Evolutionary conservation across 2,888 invertebrate genomes (phyloP).

Genomic region (Pseudococcus longispinus): DNA sequence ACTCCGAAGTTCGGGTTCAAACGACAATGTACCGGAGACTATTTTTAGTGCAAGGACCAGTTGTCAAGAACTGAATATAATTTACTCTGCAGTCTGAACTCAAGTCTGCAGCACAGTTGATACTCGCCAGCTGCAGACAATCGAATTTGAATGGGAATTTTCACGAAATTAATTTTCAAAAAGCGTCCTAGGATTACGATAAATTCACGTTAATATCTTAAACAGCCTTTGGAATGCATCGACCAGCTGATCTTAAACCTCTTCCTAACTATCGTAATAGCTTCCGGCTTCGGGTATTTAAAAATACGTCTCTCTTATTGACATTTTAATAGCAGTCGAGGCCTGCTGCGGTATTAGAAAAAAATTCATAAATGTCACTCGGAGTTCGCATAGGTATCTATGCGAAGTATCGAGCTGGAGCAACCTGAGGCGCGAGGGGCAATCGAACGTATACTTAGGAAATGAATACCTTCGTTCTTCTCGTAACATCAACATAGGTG

Average conservation of each 20-base stretch:
- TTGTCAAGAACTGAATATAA: not conserved
- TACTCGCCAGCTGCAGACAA: not conserved
- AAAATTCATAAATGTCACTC: not conserved
- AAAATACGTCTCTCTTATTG: not conserved
- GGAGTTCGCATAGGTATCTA: not conserved
- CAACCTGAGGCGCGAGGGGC: too few species aligned
- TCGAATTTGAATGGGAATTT: not conserved
- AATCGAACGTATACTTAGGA: not conserved
- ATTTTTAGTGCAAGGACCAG: not conserved
- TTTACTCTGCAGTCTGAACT: not conserved
- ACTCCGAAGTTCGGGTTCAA: not conserved
- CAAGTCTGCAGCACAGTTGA: too few species aligned
- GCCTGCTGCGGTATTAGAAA: not conserved
- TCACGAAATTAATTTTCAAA: not conserved
- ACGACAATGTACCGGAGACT: not conserved
- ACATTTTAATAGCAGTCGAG: not conserved
- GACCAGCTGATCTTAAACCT: not conserved
- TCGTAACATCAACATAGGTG: not conserved
- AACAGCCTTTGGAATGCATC: not conserved
- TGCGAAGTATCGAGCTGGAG: not conserved
- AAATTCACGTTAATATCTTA: not conserved
- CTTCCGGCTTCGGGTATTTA: not conserved
- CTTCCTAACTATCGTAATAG: not conserved
- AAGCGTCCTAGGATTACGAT: not conserved
- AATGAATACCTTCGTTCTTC: not conserved